Evolutionary conservation across 2,113 vertebrate species (phyloP), one percentile per base, ranked within the genome.

Genomic region (Urocitellus parryii): DNA sequence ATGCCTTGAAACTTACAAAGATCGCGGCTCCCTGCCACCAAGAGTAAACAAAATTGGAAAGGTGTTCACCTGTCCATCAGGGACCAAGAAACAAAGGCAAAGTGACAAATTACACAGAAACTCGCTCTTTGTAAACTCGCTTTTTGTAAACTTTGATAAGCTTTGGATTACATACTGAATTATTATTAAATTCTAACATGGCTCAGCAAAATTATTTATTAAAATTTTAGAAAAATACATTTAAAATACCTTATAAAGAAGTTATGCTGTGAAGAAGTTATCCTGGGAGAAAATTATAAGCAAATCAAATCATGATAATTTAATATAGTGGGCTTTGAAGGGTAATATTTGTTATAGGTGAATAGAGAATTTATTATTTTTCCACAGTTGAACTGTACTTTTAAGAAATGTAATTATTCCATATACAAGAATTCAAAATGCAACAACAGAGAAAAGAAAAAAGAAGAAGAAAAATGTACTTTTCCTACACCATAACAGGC

Each of bases 401-500:
- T 95, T 97, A 96, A 68, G 63, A 97, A 97, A 97, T 95, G 39
- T 80, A 97, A 98, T 98, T 98, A 97, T 48, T 96, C 51, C 39
- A 74, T 93, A 96, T 32, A 95, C 76, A 96, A 95, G 97, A 90
- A 97, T 95, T 93, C 85, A 76, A 83, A 98, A 97, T 93, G 85
- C 32, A 78, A 96, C 18, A 83, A 92, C 94, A 87, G 92, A 96
- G 91, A 58, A 97, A 56, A 32, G 37, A 51, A 96, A 68, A 96
- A 95, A 92, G 51, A 79, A 29, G 1, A 45, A 72, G 11, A 96
- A 90, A 98, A 97, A 97, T 88, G 20, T 97, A 91, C 81, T 97
- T 97, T 94, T 87, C 25, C 61, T 90, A 83, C 78, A 74, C 53
- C 68, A 48, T 95, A 97, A 97, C 96, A 98, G 98, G 73, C 65